Conservation (phyloP, 2,113 vertebrate genomes). For the Nyctibius bracteatus region DNA sequence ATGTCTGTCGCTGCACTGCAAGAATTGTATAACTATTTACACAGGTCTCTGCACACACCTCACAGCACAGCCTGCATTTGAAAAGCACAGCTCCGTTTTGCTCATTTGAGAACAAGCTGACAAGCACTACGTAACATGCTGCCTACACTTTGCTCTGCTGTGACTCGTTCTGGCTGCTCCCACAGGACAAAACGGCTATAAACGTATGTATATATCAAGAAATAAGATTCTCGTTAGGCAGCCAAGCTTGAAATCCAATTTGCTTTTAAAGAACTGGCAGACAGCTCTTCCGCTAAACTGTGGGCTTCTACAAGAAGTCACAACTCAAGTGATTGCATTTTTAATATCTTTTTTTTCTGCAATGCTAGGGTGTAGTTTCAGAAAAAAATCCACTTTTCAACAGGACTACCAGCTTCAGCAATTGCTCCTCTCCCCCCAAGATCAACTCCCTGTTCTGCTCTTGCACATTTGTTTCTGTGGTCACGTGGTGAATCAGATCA, state of each 20-base stretch:
- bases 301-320: background rate
- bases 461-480: background rate
- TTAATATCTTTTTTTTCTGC: background rate
- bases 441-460: background rate
- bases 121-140: background rate
- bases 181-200: background rate
- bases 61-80: background rate
- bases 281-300: background rate
- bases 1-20: background rate
- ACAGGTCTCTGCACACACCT: background rate
- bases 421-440: background rate
- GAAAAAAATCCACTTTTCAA: background rate
- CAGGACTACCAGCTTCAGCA: background rate
- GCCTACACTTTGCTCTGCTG: background rate
- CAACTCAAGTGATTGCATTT: background rate
- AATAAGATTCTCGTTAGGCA: background rate
- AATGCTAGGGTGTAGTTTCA: background rate
- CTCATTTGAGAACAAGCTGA: background rate
- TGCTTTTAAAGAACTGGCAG: background rate
- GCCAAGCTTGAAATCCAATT: background rate
- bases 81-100: background rate
- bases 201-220: background rate
- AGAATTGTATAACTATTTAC: rapidly evolving
- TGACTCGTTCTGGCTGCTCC: background rate
- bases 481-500: background rate